These are phyloP conservation scores for Drosophila affinis DNA, from an alignment of 2,888 invertebrate species.

Conservation along the genomic window DNA sequence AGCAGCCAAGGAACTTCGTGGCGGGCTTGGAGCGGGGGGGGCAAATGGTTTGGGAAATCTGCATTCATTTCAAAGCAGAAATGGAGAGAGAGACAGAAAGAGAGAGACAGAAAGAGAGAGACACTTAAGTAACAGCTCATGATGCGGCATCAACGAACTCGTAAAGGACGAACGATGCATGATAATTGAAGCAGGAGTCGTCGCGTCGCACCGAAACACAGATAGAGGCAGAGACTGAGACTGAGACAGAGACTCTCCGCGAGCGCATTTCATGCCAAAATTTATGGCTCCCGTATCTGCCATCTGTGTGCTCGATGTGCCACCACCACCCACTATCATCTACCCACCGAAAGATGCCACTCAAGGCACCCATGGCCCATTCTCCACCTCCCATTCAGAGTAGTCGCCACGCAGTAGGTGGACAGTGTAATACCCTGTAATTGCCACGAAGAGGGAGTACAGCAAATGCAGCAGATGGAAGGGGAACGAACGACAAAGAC, in stretches of 20 bases:
- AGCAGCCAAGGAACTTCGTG: conserved; percentile 1
- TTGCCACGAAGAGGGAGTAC: neutral
- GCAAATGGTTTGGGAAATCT: conserved; percentile 13
- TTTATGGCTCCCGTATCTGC: conserved; percentile 42
- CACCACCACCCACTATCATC: neutral
- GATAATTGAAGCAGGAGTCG: conserved; percentile 47
- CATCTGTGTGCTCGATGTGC: conserved; percentile 24
- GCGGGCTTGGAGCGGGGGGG: neutral
- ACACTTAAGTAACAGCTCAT: conserved; percentile 58
- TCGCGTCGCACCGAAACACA: neutral
- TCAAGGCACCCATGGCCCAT: neutral
- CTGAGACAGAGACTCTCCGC: conserved; percentile 19
- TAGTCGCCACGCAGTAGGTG: conserved; percentile 34
- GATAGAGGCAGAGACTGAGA: conserved; percentile 22
- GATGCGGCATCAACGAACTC: conserved; percentile 56
- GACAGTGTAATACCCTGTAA: conserved; percentile 19
- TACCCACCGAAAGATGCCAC: neutral
- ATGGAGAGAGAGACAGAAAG: neutral
- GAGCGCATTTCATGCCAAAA: conserved; percentile 46
- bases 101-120: neutral
- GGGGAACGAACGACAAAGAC: too few species aligned
- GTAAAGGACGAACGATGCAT: conserved; percentile 59
- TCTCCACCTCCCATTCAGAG: neutral
- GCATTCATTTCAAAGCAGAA: conserved; percentile 19
- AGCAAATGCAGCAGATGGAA: neutral